Evolutionary conservation across 2,888 invertebrate genomes (phyloP), one percentile per base, ranked within the genome.

Genomic region (Cylindroiulus punctatus): DNA sequence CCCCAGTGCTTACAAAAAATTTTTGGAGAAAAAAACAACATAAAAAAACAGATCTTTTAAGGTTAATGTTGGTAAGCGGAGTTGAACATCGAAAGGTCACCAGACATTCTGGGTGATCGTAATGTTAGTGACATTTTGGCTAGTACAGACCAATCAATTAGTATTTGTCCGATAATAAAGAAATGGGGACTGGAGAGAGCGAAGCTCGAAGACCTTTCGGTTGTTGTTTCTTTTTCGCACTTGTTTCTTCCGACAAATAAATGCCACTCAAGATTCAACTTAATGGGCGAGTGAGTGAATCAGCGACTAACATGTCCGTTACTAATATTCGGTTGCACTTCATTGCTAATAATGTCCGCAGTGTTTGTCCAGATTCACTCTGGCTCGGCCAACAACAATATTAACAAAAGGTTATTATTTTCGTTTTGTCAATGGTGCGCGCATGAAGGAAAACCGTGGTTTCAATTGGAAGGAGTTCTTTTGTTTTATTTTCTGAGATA

Each of bases 271-370:
- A 52, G 52, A 52, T 52, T 52, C n/a, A n/a, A 19, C 19, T 52
- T 52, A 52, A 52, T 52, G 52, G 52, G 19, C 52, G 52, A 52
- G 19, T 52, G 52, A 52, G 52, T 52, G 52, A 52, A 52, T 52
- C 52, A 52, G 19, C 52, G n/a, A n/a, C 52, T 52, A 52, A 52
- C 19, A 52, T 52, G 52, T 52, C 52, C 52, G n/a, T n/a, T 52
- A 19, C 52, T 52, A 52, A 52, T 52, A 52, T 52, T 52, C 52
- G n/a, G 52, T 52, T 52, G 52, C 52, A 52, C 52, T 52, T 52
- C 52, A 52, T 52, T 52, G 52, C 52, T 52, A 52, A 52, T 52
- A 52, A 52, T 52, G n/a, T 52, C 52, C n/a, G 52, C 52, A 52
- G 52, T 52, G 17, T n/a, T 52, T 19, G 52, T 19, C 52, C 52